A percentile compares a stretch with the other conserved stretches of the same genome.
Evolutionary conservation across 2,888 invertebrate species (phyloP).

Genomic region (Myopa testacea): DNA sequence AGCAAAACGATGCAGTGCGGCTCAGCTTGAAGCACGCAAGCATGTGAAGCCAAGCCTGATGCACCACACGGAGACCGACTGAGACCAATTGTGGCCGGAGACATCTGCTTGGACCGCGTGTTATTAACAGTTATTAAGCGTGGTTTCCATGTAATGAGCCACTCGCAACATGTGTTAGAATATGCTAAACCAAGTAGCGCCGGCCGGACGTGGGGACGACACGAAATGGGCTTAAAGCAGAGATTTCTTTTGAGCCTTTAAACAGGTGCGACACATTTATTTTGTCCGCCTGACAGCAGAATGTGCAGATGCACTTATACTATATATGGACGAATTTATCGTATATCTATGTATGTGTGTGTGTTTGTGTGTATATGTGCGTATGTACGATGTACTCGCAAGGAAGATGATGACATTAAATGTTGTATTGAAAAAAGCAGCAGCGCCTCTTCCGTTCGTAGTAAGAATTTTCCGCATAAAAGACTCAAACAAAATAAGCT

Average conservation of each 20-base stretch:
- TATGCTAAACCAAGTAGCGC: conserved; percentile 2
- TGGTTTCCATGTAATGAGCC: conserved; percentile 33
- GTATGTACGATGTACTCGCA: not conserved
- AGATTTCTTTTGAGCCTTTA: not conserved
- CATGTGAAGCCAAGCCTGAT: conserved; percentile 8
- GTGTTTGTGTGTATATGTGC: too few species aligned
- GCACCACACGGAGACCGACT: not conserved
- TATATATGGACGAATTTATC: too few species aligned
- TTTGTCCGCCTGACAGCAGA: too few species aligned
- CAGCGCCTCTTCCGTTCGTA: not conserved
- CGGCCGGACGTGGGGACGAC: not conserved
- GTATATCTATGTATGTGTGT: too few species aligned
- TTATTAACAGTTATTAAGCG: conserved; percentile 37
- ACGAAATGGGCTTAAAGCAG: not conserved
- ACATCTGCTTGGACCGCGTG: conserved; percentile 28
- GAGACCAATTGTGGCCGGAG: not conserved
- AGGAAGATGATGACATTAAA: conserved; percentile 8
- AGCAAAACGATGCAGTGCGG: not conserved
- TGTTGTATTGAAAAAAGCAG: not conserved
- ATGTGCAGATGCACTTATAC: too few species aligned
- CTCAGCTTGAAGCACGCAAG: conserved; percentile 17
- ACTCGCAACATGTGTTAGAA: conserved; percentile 32
- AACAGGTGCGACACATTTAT: not conserved
- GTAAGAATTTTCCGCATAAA: not conserved
- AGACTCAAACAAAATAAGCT: not conserved